Evolutionary conservation across 2,888 invertebrate species (phyloP), one percentile per base, ranked within the genome.

Genomic region (Yponomeuta cagnagella): DNA sequence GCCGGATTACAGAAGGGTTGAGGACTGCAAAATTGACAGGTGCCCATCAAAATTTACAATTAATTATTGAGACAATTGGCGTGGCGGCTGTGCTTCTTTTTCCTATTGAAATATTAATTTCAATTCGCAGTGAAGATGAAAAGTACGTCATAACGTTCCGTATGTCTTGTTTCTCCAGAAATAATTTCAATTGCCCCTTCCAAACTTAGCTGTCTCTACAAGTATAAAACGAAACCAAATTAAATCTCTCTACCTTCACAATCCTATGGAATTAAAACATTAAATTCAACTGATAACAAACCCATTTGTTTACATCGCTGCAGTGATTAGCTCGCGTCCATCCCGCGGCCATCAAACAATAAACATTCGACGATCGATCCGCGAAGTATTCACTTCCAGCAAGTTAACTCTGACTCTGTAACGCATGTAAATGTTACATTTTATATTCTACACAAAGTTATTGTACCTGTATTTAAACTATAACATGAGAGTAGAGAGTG

Each of bases 31-130:
- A 91, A 91, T 92, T 91, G 92, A 91, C 91, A 91, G 91, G 88
- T 91, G 91, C 88, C 92, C 83, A 87, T 92, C 92, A 92, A 92
- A 91, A 92, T 90, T 91, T 92, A 91, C 90, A 88, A 89, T 91
- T 90, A 92, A 91, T 90, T 87, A 90, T 89, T 89, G 86, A 89
- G 88, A 84, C 86, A 83, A 86, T 86, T 85, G 86, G 79, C 77
- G 80, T 77, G 80, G 80, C 81, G 77, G 77, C 78, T 79, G 80
- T 72, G 70, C 63, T 48, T 68, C 68, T 52, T 48, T 65, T 65
- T 15, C 48, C 30, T n/a, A n/a, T 43, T 43, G 37, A 67, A 67
- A 67, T 67, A 67, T 67, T 67, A 67, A 67, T 67, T 67, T 67
- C 4, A 43, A 37, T 10, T 64, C 52, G 52, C 52, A 58, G 65